Evolutionary conservation across 2,888 invertebrate genomes (phyloP).

Genomic region (Lasioglossum leucozonium): DNA sequence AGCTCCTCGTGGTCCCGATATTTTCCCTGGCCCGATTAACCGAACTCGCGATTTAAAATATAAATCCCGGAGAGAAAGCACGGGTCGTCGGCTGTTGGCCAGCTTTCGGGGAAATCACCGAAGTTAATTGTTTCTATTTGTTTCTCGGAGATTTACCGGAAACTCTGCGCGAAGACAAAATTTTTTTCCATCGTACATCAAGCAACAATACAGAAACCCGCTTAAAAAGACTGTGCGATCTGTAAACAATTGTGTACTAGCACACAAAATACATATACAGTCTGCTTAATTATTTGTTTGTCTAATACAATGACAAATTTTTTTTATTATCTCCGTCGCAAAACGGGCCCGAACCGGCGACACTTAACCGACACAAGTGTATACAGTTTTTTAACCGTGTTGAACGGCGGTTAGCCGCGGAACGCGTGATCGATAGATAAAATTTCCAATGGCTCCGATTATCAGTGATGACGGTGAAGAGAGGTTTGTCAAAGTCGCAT

Average conservation of each 20-base stretch:
- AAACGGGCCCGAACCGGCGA: background rate
- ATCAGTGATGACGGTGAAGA: background rate
- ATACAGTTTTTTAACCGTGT: background rate
- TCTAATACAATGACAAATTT: too few relatives aligned
- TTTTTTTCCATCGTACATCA: too few relatives aligned
- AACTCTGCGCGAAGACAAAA: too few relatives aligned
- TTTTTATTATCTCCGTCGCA: background rate
- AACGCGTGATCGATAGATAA: background rate
- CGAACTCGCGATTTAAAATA: background rate
- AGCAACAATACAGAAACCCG: too few relatives aligned
- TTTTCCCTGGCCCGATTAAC: conserved; percentile 30
- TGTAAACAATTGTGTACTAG: background rate
- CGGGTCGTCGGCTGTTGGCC: too few relatives aligned
- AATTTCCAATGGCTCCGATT: background rate
- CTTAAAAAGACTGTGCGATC: background rate
- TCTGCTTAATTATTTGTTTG: background rate
- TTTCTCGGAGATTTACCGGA: too few relatives aligned
- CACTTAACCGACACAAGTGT: too few relatives aligned
- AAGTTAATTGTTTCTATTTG: too few relatives aligned
- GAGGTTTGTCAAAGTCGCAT: background rate
- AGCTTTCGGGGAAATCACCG: too few relatives aligned
- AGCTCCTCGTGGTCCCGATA: conserved; percentile 43
- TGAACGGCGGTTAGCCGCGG: background rate
- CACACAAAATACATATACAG: too few relatives aligned
- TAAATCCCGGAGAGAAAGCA: background rate